These are phyloP conservation scores for Drosophila equinoxialis DNA, from an alignment of 1,140 invertebrate genomes.

Conservation along the genomic window DNA sequence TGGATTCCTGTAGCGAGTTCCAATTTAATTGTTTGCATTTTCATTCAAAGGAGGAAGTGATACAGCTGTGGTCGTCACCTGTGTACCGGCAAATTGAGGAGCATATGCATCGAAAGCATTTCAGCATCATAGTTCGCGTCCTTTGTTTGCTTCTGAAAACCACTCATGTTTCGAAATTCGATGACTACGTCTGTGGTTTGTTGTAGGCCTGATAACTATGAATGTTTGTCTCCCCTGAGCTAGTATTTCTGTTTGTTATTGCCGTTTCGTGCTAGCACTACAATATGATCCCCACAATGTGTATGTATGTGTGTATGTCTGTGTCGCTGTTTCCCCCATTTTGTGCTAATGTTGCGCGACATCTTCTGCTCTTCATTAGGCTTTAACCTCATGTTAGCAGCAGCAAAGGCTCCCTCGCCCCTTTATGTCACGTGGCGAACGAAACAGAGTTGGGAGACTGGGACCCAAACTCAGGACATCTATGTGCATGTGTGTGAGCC, in stretches of 20 bases:
- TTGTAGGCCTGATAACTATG: conserved; percentile 16
- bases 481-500: neutral
- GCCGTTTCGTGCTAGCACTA: conserved; percentile 30
- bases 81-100: neutral
- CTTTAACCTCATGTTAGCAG: conserved; percentile 28
- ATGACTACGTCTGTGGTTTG: conserved; percentile 50
- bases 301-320: conserved; percentile 3
- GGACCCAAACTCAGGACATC: neutral
- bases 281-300: conserved; percentile 33
- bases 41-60: neutral
- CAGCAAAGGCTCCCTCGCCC: conserved; percentile 18
- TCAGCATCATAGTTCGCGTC: conserved; percentile 2
- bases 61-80: neutral
- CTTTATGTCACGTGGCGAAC: conserved; percentile 35
- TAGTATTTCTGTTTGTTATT: conserved; percentile 35
- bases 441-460: conserved; percentile 4
- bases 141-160: conserved; percentile 18
- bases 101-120: neutral
- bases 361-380: conserved; percentile 54
- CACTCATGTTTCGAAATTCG: conserved; percentile 39
- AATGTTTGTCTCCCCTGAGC: conserved; percentile 1
- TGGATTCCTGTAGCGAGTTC: no score
- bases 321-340: conserved; percentile 5
- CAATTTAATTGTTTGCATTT: conserved; percentile 5
- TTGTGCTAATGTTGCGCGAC: conserved; percentile 31